Evolutionary conservation across 1,140 invertebrate species (phyloP).

Genomic region (Zaprionus ghesquierei): DNA sequence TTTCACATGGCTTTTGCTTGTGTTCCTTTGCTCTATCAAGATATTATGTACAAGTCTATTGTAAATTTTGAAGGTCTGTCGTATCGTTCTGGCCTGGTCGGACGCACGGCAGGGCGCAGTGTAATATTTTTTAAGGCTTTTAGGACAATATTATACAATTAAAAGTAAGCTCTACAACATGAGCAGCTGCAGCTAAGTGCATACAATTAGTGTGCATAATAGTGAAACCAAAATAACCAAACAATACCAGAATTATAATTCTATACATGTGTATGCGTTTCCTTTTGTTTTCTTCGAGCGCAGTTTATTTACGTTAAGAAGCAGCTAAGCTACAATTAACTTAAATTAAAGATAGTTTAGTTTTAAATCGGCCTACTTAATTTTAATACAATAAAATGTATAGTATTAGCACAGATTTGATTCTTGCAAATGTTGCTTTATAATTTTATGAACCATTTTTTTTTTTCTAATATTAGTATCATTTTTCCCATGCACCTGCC

Average conservation of each 20-base stretch:
- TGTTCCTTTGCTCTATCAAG: conserved; percentile 70
- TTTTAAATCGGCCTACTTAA: conserved; percentile 46
- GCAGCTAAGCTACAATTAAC: conserved; percentile 46
- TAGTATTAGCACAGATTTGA: conserved; percentile 73
- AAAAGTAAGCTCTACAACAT: conserved; percentile 34
- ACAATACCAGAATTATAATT: conserved; percentile 18
- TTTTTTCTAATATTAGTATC: conserved; percentile 37
- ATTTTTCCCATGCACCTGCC: conserved; percentile 20
- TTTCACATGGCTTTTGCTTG: conserved; percentile 71
- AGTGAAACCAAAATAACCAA: conserved; percentile 39
- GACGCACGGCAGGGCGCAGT: conserved; percentile 18
- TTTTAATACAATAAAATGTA: conserved; percentile 51
- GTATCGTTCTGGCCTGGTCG: neutral
- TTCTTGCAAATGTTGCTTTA: conserved; percentile 70
- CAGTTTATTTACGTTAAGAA: conserved; percentile 30
- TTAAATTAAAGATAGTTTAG: conserved; percentile 32
- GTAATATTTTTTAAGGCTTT: conserved; percentile 73
- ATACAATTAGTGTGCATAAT: conserved; percentile 15
- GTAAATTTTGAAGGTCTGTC: conserved; percentile 27
- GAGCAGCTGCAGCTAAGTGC: conserved; percentile 17
- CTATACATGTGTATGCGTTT: neutral
- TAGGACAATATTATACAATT: conserved; percentile 77
- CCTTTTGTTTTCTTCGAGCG: conserved; percentile 34
- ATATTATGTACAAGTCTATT: conserved; percentile 53
- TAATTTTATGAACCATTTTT: conserved; percentile 35